Evolutionary conservation across 2,888 invertebrate species (phyloP).

Genomic region (Cryptus armator): DNA sequence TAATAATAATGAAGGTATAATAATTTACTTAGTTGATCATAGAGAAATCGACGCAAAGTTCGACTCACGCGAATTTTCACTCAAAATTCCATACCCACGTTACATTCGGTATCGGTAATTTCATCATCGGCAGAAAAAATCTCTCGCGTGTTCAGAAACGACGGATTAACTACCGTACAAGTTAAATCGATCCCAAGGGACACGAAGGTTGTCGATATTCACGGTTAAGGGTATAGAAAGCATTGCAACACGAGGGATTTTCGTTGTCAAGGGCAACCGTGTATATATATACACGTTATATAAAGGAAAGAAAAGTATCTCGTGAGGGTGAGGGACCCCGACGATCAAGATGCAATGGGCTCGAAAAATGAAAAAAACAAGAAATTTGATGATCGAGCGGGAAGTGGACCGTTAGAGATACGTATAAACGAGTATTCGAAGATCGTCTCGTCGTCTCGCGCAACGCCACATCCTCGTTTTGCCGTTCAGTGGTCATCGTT

Average conservation of each 20-base stretch:
- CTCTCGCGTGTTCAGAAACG: background rate
- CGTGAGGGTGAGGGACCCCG: background rate
- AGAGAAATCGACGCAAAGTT: constrained; percentile 6
- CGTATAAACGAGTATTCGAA: constrained; percentile 16
- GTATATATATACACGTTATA: background rate
- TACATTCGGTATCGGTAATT: no score
- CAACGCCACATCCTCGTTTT: background rate
- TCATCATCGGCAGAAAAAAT: background rate
- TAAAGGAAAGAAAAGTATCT: background rate
- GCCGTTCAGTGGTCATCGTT: background rate
- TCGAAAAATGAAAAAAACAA: constrained; percentile 30
- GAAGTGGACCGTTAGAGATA: constrained; percentile 47
- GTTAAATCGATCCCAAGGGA: background rate
- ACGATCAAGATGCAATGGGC: constrained; percentile 39
- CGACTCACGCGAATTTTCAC: background rate
- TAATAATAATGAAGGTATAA: background rate
- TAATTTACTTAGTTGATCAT: no score
- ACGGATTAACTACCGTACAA: background rate
- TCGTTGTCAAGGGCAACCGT: constrained; percentile 26
- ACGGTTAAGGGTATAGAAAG: background rate
- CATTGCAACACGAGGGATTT: background rate
- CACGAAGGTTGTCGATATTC: background rate
- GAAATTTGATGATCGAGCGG: constrained; percentile 41
- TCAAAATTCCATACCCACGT: no score
- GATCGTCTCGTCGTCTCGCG: constrained; percentile 35